Conservation (phyloP, 2,113 vertebrate genomes). For the Suricata suricatta region DNA sequence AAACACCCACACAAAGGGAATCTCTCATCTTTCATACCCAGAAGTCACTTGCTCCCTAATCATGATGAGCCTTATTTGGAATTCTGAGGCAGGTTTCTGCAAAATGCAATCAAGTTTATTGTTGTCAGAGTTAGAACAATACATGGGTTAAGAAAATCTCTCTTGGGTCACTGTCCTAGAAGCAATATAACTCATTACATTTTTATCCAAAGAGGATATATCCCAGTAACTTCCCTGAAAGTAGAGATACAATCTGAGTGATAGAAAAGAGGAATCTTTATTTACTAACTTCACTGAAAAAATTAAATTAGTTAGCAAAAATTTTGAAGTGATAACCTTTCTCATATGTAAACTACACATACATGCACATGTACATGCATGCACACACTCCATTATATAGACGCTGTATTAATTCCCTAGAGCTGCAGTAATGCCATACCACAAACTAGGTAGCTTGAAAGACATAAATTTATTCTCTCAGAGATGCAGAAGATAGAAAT, state of each 20-base stretch:
- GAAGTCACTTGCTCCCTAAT: slow-evolving; percentile 13
- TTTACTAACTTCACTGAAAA: not conserved
- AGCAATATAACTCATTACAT: not conserved
- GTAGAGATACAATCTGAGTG: not conserved
- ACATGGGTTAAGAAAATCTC: not conserved
- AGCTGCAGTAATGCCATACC: not conserved
- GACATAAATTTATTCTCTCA: not conserved
- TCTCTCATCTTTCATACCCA: slow-evolving; percentile 12
- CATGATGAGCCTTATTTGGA: slow-evolving; percentile 23
- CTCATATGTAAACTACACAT: not conserved
- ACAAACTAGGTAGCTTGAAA: not conserved
- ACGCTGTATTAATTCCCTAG: not conserved
- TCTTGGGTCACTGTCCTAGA: not conserved
- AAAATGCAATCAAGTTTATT: not conserved
- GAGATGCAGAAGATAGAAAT: not conserved
- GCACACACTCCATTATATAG: not conserved
- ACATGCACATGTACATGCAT: not conserved
- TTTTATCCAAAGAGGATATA: not conserved
- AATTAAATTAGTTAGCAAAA: not conserved
- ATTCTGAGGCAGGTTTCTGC: slow-evolving; percentile 29
- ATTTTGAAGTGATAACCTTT: slow-evolving; percentile 21
- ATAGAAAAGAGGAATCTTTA: not conserved
- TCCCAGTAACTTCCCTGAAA: not conserved
- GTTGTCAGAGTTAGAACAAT: not conserved
- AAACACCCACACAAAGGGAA: slow-evolving; percentile 17